Percentiles rank a stretch among this genome's conserved stretches.
These are phyloP conservation scores for Meiosimyza decipiens DNA, from an alignment of 2,888 invertebrate species.

Conservation along the genomic window DNA sequence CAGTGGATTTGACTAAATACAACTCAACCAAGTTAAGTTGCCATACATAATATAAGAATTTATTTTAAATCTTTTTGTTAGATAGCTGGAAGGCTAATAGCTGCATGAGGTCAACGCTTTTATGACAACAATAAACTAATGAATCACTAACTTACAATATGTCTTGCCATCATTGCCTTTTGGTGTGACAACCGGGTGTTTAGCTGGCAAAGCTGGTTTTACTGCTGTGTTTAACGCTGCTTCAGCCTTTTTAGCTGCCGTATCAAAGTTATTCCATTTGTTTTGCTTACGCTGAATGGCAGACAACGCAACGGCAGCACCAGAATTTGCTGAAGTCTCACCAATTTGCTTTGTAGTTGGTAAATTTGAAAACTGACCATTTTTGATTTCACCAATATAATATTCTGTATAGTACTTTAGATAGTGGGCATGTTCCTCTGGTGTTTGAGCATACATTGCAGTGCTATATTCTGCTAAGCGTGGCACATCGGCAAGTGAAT, in stretches of 20 bases:
- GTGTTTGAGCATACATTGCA: constrained; percentile 77
- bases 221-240: constrained; percentile 59
- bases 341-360: constrained; percentile 57
- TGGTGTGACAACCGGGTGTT: constrained; percentile 53
- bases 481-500: constrained; percentile 75
- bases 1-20: too few relatives aligned
- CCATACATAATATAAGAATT: too few relatives aligned
- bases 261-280: constrained; percentile 62
- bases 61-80: too few relatives aligned
- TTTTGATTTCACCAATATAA: constrained; percentile 69
- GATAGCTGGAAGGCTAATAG: too few relatives aligned
- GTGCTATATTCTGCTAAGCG: constrained; percentile 82
- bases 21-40: too few relatives aligned
- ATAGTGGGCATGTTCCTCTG: constrained; percentile 77
- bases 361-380: constrained; percentile 57
- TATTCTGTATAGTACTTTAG: constrained; percentile 80
- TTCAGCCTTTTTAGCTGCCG: constrained; percentile 61
- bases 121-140: not conserved
- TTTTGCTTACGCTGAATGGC: constrained; percentile 73
- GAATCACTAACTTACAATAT: constrained; percentile 57
- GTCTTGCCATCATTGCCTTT: constrained; percentile 63
- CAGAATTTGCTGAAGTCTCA: constrained; percentile 76
- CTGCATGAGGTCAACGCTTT: too few relatives aligned
- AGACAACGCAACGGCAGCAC: constrained; percentile 89
- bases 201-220: constrained; percentile 61